A percentile compares a stretch with the other conserved stretches of the same genome.
These are phyloP conservation scores for Xerus rutilus DNA, from an alignment of 2,797 vertebrate species.

Conservation along the genomic window DNA sequence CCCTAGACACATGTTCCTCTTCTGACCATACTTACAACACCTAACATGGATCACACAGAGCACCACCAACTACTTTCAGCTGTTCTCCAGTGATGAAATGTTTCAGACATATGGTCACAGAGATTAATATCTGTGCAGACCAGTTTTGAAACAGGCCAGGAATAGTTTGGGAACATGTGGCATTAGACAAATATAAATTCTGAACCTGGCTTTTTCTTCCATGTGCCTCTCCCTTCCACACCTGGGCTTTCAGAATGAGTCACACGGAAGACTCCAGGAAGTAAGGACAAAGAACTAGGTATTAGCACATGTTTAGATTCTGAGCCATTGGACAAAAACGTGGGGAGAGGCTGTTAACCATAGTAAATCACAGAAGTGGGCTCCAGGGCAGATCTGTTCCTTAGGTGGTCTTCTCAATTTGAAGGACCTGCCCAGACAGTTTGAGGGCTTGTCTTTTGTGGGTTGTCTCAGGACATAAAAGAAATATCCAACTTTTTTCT, in stretches of 20 bases:
- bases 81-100: slow-evolving; percentile 84
- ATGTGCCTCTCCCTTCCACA: slow-evolving; percentile 60
- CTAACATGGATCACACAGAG: not conserved
- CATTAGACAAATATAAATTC: slow-evolving; percentile 40
- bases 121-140: slow-evolving; percentile 68
- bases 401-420: not conserved
- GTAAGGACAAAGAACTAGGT: slow-evolving; percentile 41
- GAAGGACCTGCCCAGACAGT: not conserved
- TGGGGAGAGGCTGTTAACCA: not conserved
- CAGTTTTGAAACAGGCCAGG: slow-evolving; percentile 72
- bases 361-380: not conserved
- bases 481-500: not conserved
- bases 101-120: slow-evolving; percentile 77
- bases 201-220: not conserved
- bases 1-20: slow-evolving; percentile 71
- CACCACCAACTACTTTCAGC: slow-evolving; percentile 83
- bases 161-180: slow-evolving; percentile 68
- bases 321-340: slow-evolving; percentile 31
- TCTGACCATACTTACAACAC: slow-evolving; percentile 48
- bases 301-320: slow-evolving; percentile 59
- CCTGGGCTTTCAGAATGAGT: slow-evolving; percentile 68
- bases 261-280: not conserved
- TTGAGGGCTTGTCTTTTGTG: not conserved
- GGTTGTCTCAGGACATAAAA: not conserved
- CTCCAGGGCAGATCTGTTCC: not conserved